Evolutionary conservation across 2,113 vertebrate species (phyloP).

Genomic region (Chionis minor): DNA sequence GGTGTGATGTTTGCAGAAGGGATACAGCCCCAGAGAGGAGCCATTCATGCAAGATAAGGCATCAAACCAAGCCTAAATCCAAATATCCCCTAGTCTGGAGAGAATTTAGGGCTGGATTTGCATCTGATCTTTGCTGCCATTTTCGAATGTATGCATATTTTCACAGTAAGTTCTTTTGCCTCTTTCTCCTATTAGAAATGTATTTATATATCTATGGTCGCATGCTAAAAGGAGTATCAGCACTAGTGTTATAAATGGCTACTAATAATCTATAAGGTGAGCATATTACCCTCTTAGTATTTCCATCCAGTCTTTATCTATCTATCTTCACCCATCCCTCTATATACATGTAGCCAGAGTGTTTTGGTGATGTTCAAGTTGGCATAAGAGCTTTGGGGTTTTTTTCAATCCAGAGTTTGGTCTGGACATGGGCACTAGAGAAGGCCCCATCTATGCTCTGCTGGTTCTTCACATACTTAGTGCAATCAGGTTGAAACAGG

Average conservation of each 20-base stretch:
- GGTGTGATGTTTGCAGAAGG: not conserved
- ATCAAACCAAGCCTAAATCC: not conserved
- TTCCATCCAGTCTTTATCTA: not conserved
- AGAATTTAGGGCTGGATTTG: not conserved
- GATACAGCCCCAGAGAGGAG: not conserved
- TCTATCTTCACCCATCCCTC: not conserved
- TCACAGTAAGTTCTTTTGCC: not conserved
- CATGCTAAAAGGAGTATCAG: not conserved
- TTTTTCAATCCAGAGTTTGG: not conserved
- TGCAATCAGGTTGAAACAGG: not conserved
- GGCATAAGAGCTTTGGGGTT: not conserved
- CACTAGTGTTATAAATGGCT: not conserved
- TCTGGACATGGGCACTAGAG: not conserved
- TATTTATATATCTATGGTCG: not conserved
- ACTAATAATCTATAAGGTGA: not conserved
- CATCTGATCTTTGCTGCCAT: not conserved
- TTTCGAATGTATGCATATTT: not conserved
- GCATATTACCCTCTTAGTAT: not conserved
- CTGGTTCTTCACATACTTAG: not conserved
- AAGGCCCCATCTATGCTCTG: not conserved
- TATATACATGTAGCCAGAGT: not conserved
- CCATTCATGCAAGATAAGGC: not conserved
- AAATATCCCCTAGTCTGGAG: not conserved
- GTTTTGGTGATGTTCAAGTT: not conserved
- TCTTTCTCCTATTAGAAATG: not conserved